Percentiles rank a stretch among this genome's conserved stretches.
Evolutionary conservation across 2,113 vertebrate genomes (phyloP).

Genomic region (Gymnocephalus cernua): DNA sequence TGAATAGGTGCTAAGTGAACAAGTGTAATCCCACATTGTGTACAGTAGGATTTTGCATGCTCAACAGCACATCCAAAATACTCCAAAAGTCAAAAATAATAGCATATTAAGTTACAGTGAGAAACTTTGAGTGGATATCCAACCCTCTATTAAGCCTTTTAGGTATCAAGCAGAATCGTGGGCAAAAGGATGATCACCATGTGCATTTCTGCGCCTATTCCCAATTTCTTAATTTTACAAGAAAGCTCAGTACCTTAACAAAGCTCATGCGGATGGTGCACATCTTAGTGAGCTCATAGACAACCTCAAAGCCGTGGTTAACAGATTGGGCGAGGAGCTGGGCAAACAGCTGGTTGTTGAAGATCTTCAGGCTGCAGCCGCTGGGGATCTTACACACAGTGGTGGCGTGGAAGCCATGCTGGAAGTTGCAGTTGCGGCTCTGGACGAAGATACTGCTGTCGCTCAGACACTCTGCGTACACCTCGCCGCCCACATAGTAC

Average conservation of each 20-base stretch:
- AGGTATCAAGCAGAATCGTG: neutral
- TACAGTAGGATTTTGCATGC: slow-evolving; percentile 27
- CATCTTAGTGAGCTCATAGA: slow-evolving; percentile 99
- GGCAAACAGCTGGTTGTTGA: slow-evolving; percentile 98
- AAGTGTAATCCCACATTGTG: slow-evolving; percentile 9
- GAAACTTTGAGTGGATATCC: slow-evolving; percentile 24
- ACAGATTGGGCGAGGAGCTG: slow-evolving; percentile 97
- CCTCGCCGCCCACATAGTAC: slow-evolving; percentile 96
- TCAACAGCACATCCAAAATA: slow-evolving; percentile 2
- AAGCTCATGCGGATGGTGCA: slow-evolving; percentile 99
- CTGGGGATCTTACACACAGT: slow-evolving; percentile 98
- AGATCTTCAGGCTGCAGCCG: slow-evolving; percentile 98
- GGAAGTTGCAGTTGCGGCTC: slow-evolving; percentile 99
- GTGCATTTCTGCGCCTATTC: neutral
- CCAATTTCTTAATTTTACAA: neutral
- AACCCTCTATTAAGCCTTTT: neutral
- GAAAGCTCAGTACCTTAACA: slow-evolving; percentile 88
- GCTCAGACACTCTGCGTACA: slow-evolving; percentile 96
- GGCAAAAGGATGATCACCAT: neutral
- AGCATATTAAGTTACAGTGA: slow-evolving; percentile 39
- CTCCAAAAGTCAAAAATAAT: slow-evolving; percentile 52
- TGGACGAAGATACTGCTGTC: slow-evolving; percentile 99
- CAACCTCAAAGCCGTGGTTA: slow-evolving; percentile 97
- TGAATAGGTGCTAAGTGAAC: neutral
- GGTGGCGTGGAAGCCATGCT: slow-evolving; percentile 97